Evolutionary conservation across 2,888 invertebrate species (phyloP).

Genomic region (Sussaba pulchella): DNA sequence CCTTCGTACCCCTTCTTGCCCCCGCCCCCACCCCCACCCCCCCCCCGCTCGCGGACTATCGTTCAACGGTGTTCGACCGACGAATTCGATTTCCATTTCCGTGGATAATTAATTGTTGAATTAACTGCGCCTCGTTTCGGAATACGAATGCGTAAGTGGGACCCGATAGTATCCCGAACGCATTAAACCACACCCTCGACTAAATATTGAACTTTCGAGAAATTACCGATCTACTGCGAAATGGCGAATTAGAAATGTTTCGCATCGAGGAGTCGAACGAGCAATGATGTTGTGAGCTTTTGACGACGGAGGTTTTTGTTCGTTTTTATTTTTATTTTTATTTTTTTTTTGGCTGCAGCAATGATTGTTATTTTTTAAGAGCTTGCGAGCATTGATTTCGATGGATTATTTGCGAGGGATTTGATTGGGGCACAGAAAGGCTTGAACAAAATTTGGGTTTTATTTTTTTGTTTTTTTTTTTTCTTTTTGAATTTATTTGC

Average conservation of each 20-base stretch:
- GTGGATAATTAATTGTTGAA: constrained; percentile 62
- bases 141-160: neutral
- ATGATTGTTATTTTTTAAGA: too few relatives aligned
- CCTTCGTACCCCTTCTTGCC: too few relatives aligned
- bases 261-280: neutral
- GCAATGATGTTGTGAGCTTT: neutral
- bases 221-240: constrained; percentile 9
- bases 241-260: constrained; percentile 2
- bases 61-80: constrained; percentile 24
- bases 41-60: too few relatives aligned
- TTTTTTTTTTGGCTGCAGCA: too few relatives aligned
- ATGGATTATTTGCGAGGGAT: too few relatives aligned
- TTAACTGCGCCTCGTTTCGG: constrained; percentile 39
- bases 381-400: too few relatives aligned
- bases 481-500: too few relatives aligned
- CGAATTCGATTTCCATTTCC: constrained; percentile 62
- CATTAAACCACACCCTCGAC: constrained; percentile 28
- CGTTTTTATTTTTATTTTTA: too few relatives aligned
- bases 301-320: too few relatives aligned
- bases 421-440: too few relatives aligned
- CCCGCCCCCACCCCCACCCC: neutral
- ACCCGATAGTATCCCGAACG: constrained; percentile 4
- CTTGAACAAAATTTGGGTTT: too few relatives aligned
- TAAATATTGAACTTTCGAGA: constrained; percentile 49
- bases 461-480: too few relatives aligned